These are phyloP conservation scores for Glaucopsyche alexis DNA, from an alignment of 2,888 invertebrate species.

Conservation along the genomic window DNA sequence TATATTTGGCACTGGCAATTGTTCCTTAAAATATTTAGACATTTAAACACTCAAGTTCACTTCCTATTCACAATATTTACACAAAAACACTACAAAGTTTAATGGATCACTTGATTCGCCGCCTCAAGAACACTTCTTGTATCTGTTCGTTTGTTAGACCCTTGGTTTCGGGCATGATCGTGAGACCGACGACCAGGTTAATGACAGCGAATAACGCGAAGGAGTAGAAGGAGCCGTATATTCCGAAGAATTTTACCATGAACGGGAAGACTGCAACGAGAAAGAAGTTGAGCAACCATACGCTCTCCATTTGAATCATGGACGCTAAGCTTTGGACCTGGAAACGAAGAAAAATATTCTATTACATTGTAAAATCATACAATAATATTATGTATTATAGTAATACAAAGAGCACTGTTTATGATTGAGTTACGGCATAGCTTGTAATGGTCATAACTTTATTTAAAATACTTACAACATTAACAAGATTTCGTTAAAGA, in stretches of 20 bases:
- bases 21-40: no score
- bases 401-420: no score
- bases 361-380: not conserved
- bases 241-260: constrained; percentile 52
- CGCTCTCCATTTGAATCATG: constrained; percentile 62
- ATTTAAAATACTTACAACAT: no score
- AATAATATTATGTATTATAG: no score
- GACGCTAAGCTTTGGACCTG: constrained; percentile 68
- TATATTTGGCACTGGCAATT: constrained; percentile 17
- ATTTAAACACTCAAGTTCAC: constrained; percentile 1
- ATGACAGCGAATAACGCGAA: constrained; percentile 54
- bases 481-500: no score
- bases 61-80: constrained; percentile 9
- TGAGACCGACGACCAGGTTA: constrained; percentile 51
- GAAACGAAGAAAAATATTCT: constrained; percentile 29
- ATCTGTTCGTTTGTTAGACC: constrained; percentile 66
- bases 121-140: constrained; percentile 47
- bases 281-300: constrained; percentile 68
- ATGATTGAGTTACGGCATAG: no score
- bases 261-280: constrained; percentile 64
- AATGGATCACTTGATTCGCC: constrained; percentile 36
- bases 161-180: constrained; percentile 72
- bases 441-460: no score
- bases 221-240: constrained; percentile 62
- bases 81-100: not conserved